Evolutionary conservation across 2,113 vertebrate species (phyloP).

Genomic region (Dipodomys merriami): DNA sequence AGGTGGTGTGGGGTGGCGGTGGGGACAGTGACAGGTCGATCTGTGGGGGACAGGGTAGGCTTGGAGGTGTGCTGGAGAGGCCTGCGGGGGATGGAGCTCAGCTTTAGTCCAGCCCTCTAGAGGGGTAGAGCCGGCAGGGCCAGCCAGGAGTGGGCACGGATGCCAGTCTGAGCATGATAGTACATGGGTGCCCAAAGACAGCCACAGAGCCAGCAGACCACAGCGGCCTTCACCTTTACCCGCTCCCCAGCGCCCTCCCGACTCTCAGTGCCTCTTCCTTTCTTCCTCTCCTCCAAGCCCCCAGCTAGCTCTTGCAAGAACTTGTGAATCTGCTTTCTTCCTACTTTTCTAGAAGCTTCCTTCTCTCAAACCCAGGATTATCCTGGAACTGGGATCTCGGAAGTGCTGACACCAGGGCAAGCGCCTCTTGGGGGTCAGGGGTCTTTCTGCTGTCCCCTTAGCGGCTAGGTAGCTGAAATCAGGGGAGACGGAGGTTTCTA

Average conservation of each 20-base stretch:
- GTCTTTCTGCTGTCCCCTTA: not conserved
- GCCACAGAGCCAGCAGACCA: no score
- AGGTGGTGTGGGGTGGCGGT: not conserved
- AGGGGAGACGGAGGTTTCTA: not conserved
- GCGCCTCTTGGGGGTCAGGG: not conserved
- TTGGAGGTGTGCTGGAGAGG: not conserved
- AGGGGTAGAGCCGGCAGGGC: not conserved
- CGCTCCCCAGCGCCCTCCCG: fast-evolving
- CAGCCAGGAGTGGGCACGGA: not conserved
- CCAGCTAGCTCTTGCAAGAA: not conserved
- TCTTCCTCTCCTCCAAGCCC: not conserved
- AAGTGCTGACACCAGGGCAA: not conserved
- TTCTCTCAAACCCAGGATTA: not conserved
- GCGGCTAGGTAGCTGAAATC: not conserved
- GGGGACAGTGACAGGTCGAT: not conserved
- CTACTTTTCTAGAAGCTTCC: slow-evolving; percentile 7
- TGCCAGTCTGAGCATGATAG: not conserved
- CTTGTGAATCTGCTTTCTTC: not conserved
- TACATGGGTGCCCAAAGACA: not conserved
- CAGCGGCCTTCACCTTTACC: no score
- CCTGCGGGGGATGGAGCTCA: not conserved
- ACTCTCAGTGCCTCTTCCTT: not conserved
- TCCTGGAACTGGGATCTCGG: not conserved
- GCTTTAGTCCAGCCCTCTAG: not conserved
- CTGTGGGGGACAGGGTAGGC: not conserved